Conservation (phyloP, 2,888 invertebrate species). For the Amblyteles armatorius region DNA sequence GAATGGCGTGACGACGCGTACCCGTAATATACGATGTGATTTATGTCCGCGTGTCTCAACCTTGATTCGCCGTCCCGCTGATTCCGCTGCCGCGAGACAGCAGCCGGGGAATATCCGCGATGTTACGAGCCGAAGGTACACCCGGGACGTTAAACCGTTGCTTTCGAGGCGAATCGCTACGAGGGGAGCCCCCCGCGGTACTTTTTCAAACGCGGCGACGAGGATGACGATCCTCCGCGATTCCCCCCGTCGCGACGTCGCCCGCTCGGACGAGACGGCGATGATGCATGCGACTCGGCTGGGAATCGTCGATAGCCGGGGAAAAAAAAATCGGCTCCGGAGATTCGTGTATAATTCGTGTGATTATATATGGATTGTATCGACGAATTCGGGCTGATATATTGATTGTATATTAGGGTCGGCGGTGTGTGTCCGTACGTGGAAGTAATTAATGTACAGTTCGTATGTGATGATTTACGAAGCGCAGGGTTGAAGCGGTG, state of each 20-base stretch:
- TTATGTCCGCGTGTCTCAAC: slow-evolving; percentile 48
- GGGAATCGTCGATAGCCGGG: neutral
- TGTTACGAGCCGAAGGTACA: slow-evolving; percentile 19
- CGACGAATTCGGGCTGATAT: neutral
- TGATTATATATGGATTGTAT: neutral
- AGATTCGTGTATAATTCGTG: neutral
- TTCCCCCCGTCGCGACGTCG: too few species aligned
- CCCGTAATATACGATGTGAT: slow-evolving; percentile 48
- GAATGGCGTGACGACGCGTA: slow-evolving; percentile 47
- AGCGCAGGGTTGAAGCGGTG: too few species aligned
- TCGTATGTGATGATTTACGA: too few species aligned
- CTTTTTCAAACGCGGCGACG: neutral
- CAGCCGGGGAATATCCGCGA: slow-evolving; percentile 5
- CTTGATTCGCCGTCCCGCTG: slow-evolving; percentile 47
- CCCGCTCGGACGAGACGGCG: neutral
- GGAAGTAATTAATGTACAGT: too few species aligned
- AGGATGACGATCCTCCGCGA: too few species aligned
- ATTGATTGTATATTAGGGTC: neutral
- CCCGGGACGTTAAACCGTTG: slow-evolving; percentile 1
- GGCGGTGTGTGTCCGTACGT: neutral
- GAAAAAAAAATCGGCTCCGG: neutral
- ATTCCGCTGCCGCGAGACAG: slow-evolving; percentile 19
- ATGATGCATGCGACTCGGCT: neutral
- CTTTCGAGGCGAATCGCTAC: neutral
- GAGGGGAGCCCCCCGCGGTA: neutral